Conservation (phyloP, 2,888 invertebrate species). For the Drosophila antonietae region DNA sequence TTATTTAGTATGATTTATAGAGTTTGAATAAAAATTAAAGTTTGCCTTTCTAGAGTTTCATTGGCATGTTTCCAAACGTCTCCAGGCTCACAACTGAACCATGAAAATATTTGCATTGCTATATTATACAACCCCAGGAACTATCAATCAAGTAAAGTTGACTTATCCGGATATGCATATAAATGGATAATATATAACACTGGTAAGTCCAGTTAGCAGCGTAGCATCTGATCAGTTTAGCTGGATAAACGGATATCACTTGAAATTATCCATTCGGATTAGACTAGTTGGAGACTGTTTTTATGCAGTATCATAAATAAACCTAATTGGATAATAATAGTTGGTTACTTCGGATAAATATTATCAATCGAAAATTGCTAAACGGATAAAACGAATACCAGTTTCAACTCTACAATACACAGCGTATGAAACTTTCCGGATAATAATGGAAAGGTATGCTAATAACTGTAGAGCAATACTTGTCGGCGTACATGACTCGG, state of each 20-base stretch:
- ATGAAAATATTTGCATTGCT: not conserved
- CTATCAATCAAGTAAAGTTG: not conserved
- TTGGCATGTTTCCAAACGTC: not conserved
- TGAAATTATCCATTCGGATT: not conserved
- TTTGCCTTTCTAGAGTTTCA: constrained; percentile 1
- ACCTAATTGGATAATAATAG: not conserved
- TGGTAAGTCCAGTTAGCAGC: not conserved
- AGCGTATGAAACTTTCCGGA: not conserved
- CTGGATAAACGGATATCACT: not conserved
- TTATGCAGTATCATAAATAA: too few species aligned
- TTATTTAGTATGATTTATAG: not conserved
- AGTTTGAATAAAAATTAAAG: not conserved
- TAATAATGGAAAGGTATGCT: not conserved
- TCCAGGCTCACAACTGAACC: not conserved
- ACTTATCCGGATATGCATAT: not conserved
- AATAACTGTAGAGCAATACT: not conserved
- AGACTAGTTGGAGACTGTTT: not conserved
- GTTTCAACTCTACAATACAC: not conserved
- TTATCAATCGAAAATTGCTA: not conserved
- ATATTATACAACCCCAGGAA: too few species aligned
- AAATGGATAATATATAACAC: not conserved
- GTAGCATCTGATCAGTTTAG: not conserved
- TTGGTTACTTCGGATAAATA: not conserved
- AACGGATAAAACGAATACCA: not conserved
- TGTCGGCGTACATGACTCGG: not conserved